phyloP scores from a whole-genome alignment of 2,888 invertebrate species.

The Ormia ochracea region DNA sequence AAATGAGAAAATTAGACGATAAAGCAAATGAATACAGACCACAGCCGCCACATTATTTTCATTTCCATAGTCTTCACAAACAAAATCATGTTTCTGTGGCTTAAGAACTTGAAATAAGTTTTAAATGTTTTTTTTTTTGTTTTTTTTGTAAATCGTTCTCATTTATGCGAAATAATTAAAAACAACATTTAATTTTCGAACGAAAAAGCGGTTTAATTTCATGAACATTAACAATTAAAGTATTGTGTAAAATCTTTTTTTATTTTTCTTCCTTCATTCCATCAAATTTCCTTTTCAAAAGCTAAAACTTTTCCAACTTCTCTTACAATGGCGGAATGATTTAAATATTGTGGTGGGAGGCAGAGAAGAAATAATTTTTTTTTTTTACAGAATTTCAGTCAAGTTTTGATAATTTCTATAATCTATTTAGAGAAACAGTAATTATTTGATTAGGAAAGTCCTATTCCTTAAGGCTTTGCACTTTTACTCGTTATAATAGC shows the following conservation, averaged over 20 bases:
- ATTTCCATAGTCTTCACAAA: neutral
- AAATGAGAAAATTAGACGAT: constrained; percentile 13
- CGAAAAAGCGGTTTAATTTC: constrained; percentile 60
- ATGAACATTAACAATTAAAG: constrained; percentile 62
- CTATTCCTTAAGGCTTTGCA: no score
- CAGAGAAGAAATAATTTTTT: neutral
- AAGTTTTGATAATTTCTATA: neutral
- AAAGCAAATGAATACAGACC: constrained; percentile 28
- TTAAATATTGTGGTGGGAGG: neutral
- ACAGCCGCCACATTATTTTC: constrained; percentile 15
- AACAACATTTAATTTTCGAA: constrained; percentile 51
- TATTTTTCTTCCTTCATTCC: constrained; percentile 17
- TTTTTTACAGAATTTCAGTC: neutral
- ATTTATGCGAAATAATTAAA: constrained; percentile 25
- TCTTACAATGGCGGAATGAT: constrained; percentile 6
- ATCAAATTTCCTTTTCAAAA: constrained; percentile 6
- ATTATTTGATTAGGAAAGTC: neutral
- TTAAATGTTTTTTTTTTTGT: no score
- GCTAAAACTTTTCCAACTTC: constrained; percentile 7
- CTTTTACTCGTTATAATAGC: no score
- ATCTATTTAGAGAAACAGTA: neutral
- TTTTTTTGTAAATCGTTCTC: neutral
- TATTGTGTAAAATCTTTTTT: constrained; percentile 51
- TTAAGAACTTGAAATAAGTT: constrained; percentile 47
- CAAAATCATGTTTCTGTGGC: constrained; percentile 23